Evolutionary conservation across 1,140 invertebrate genomes (phyloP).

Genomic region (Drosophila novamexicana): DNA sequence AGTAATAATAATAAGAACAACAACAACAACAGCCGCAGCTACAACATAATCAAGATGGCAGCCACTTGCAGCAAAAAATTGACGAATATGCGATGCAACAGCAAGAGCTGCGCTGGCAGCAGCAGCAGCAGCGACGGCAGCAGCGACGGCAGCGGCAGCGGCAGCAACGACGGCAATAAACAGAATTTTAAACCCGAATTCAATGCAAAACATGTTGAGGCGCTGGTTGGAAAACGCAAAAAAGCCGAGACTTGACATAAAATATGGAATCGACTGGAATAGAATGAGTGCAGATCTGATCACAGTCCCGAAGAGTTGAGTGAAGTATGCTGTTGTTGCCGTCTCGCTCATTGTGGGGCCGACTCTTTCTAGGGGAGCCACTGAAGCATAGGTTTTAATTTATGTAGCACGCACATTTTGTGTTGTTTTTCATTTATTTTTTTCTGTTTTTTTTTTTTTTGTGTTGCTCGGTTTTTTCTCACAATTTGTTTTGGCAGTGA

Average conservation of each 20-base stretch:
- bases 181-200: slow-evolving; percentile 79
- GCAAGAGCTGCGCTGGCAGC: slow-evolving; percentile 38
- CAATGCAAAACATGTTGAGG: slow-evolving; percentile 75
- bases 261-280: slow-evolving; percentile 64
- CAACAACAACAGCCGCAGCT: slow-evolving; percentile 62
- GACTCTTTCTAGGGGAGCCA: slow-evolving; percentile 56
- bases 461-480: slow-evolving; percentile 62
- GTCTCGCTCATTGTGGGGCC: slow-evolving; percentile 10
- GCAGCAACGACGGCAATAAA: slow-evolving; percentile 44
- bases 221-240: slow-evolving; percentile 40
- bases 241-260: slow-evolving; percentile 70
- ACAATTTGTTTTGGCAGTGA: slow-evolving; percentile 79
- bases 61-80: slow-evolving; percentile 77
- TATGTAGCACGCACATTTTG: slow-evolving; percentile 81
- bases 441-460: slow-evolving; percentile 9
- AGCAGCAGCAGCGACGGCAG: slow-evolving; percentile 18
- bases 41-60: slow-evolving; percentile 81
- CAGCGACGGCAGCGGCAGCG: slow-evolving; percentile 27
- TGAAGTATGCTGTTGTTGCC: slow-evolving; percentile 20
- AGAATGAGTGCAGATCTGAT: slow-evolving; percentile 46
- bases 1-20: slow-evolving; percentile 59
- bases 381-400: slow-evolving; percentile 80
- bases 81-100: slow-evolving; percentile 80
- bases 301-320: slow-evolving; percentile 5
- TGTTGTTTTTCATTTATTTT: slow-evolving; percentile 32